Evolutionary conservation across 2,113 vertebrate genomes (phyloP).

Genomic region (Ailuropoda melanoleuca): DNA sequence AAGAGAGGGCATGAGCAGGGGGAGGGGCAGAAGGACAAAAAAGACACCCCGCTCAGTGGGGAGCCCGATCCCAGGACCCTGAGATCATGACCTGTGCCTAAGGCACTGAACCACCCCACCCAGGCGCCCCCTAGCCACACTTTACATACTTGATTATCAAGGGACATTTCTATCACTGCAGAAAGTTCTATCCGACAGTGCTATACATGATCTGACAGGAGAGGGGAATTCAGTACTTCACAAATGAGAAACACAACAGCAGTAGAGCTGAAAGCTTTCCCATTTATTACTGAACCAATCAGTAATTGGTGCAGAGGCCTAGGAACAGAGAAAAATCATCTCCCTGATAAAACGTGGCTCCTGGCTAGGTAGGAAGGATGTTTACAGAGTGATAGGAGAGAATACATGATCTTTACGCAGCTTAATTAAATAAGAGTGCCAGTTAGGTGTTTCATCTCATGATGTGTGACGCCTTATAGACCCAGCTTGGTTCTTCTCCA

Average conservation of each 20-base stretch:
- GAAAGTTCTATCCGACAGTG: too few species aligned
- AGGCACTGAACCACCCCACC: too few species aligned
- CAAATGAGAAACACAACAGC: slow-evolving; percentile 7
- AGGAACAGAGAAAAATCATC: not conserved
- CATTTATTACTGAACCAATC: slow-evolving; percentile 53
- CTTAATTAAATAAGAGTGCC: too few species aligned
- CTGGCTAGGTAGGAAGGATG: not conserved
- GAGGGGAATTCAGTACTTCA: not conserved
- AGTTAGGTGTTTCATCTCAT: not conserved
- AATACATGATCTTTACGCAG: not conserved
- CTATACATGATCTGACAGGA: not conserved
- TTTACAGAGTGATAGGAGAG: not conserved
- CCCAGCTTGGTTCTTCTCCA: slow-evolving; percentile 99
- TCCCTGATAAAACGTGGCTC: not conserved
- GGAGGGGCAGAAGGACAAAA: too few species aligned
- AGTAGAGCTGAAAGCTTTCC: not conserved
- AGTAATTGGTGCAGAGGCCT: not conserved
- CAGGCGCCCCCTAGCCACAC: too few species aligned
- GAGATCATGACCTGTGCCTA: too few species aligned
- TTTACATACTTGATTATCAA: too few species aligned
- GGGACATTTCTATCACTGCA: too few species aligned
- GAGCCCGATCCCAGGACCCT: too few species aligned
- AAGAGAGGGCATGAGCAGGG: too few species aligned
- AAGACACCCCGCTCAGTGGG: too few species aligned
- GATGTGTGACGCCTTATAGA: slow-evolving; percentile 85